These are phyloP conservation scores for Uromys caudimaculatus DNA, from an alignment of 2,797 vertebrate genomes.

Conservation along the genomic window DNA sequence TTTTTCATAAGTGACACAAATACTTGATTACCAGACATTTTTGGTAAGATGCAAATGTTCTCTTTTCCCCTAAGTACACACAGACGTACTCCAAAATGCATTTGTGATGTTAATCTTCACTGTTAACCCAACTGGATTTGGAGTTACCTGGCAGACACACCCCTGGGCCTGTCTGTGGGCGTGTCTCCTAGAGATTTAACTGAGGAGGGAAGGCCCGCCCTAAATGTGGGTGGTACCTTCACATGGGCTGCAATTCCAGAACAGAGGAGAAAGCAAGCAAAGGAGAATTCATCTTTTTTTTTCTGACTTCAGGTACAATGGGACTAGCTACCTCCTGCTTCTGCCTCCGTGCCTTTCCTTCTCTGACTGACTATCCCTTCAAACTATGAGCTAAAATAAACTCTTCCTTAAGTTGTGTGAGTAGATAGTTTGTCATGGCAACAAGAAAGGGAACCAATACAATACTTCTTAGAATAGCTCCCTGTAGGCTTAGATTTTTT, in stretches of 20 bases:
- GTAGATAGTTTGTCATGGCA: not conserved
- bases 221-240: not conserved
- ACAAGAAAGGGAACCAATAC: not conserved
- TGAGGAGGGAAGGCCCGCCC: not conserved
- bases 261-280: not conserved
- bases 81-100: not conserved
- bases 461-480: not conserved
- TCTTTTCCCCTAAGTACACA: not conserved
- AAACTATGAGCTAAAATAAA: not conserved
- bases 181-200: not conserved
- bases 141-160: not conserved
- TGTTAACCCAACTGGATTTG: not conserved
- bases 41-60: not conserved
- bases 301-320: not conserved
- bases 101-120: not conserved
- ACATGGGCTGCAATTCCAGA: not conserved
- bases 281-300: not conserved
- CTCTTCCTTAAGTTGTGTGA: not conserved
- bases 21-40: slow-evolving; percentile 6
- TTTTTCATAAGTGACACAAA: not conserved
- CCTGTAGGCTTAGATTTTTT: not conserved
- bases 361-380: not conserved
- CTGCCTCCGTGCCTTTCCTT: not conserved
- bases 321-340: too few relatives aligned
- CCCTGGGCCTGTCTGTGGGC: not conserved